These are phyloP conservation scores for Notolepis coatsorum DNA, from an alignment of 2,797 vertebrate species.

Conservation along the genomic window DNA sequence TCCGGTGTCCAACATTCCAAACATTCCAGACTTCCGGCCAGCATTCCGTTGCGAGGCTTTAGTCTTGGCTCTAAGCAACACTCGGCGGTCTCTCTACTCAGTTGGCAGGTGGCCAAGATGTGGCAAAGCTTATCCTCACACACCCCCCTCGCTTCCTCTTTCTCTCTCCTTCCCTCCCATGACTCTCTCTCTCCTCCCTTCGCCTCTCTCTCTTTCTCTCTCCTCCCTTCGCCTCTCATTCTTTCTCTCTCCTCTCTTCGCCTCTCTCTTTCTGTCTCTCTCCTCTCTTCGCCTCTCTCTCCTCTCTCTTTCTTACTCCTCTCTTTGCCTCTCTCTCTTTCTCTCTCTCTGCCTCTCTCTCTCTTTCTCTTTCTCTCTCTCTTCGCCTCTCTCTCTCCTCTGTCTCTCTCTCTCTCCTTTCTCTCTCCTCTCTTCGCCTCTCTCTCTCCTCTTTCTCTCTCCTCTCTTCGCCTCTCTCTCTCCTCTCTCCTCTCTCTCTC, in stretches of 20 bases:
- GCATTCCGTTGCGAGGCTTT: conserved; percentile 30
- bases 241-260: not conserved
- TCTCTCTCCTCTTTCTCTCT: not conserved
- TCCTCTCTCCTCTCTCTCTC: not conserved
- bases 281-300: not conserved
- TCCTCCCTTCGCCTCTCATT: not conserved
- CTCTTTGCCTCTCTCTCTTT: not conserved
- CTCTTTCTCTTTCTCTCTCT: not conserved
- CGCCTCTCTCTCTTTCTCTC: not conserved
- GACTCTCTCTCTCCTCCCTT: not conserved
- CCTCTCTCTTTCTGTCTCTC: not conserved
- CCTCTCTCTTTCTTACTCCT: not conserved
- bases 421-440: not conserved
- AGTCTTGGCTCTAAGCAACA: conserved; percentile 36
- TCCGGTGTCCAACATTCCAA: conserved; percentile 50
- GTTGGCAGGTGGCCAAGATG: conserved; percentile 40
- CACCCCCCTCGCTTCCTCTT: conserved; percentile 1
- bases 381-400: not conserved
- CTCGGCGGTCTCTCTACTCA: not conserved
- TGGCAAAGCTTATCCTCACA: conserved; percentile 32
- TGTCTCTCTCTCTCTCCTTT: not conserved
- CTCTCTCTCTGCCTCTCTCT: not conserved
- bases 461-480: not conserved
- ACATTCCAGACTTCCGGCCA: conserved; percentile 44
- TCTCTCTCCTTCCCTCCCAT: not conserved